Evolutionary conservation across 2,113 vertebrate genomes (phyloP).

Genomic region (Xiphophorus maculatus): DNA sequence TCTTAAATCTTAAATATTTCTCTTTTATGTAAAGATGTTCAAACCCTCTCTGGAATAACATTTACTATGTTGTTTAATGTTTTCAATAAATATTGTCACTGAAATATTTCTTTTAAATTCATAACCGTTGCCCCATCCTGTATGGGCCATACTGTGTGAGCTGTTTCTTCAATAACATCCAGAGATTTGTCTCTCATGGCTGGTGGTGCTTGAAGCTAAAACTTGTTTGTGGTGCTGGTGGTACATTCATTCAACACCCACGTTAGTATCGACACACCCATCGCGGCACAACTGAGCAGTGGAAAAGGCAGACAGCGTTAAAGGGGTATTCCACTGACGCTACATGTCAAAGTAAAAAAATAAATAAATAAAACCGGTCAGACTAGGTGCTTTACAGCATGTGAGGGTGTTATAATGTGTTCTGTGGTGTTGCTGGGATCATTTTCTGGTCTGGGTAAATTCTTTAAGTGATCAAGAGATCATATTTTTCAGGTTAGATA

Average conservation of each 20-base stretch:
- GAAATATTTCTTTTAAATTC: background rate
- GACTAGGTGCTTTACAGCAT: constrained; percentile 19
- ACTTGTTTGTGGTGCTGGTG: constrained; percentile 4
- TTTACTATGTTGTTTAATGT: background rate
- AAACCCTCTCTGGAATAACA: too few species aligned
- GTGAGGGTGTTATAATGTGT: constrained; percentile 37
- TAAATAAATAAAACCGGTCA: constrained; percentile 12
- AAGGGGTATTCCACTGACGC: constrained; percentile 49
- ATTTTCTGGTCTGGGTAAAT: constrained; percentile 42
- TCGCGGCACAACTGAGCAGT: constrained; percentile 4
- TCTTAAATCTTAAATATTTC: too few species aligned
- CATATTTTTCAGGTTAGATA: constrained; percentile 3
- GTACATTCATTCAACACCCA: constrained; percentile 40
- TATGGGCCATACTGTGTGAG: background rate
- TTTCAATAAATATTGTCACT: background rate
- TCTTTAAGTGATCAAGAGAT: constrained; percentile 6
- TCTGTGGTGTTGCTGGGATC: constrained; percentile 39
- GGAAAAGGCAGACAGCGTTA: constrained; percentile 15
- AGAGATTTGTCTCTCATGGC: constrained; percentile 1
- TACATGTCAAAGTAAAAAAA: constrained; percentile 33
- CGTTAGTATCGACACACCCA: constrained; percentile 37
- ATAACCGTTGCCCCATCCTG: too few species aligned
- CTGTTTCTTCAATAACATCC: background rate
- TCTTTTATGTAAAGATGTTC: too few species aligned
- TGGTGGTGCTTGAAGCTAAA: constrained; percentile 17